Percentiles rank a stretch among this genome's conserved stretches.
These are phyloP conservation scores for Agapetus fuscipes DNA, from an alignment of 2,888 invertebrate species.

Conservation along the genomic window DNA sequence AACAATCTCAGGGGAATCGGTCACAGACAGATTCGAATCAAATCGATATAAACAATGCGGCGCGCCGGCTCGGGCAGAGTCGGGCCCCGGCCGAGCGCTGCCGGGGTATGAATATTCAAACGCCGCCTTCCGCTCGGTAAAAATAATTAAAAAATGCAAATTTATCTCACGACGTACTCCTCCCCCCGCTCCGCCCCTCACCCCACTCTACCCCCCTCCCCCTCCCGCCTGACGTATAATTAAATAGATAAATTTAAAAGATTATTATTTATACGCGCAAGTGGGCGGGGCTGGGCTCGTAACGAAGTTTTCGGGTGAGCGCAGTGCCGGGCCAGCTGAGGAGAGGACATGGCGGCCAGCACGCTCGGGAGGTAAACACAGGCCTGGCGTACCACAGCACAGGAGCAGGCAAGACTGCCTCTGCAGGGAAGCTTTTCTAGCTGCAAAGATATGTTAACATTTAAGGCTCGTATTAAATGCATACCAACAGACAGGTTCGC, in stretches of 20 bases:
- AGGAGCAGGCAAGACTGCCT: too few species aligned
- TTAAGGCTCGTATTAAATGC: too few species aligned
- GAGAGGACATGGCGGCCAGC: too few species aligned
- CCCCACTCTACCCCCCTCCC: slow-evolving; percentile 7
- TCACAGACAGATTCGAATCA: slow-evolving; percentile 5
- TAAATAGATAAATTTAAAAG: slow-evolving; percentile 23
- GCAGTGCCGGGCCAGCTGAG: slow-evolving; percentile 9
- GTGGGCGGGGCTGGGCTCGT: slow-evolving; percentile 21
- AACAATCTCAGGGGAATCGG: not conserved
- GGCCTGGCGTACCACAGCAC: slow-evolving; percentile 2
- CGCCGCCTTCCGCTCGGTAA: slow-evolving; percentile 21
- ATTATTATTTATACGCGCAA: slow-evolving; percentile 22
- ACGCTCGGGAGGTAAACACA: slow-evolving; percentile 18
- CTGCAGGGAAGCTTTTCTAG: too few species aligned
- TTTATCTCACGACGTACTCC: slow-evolving; percentile 20
- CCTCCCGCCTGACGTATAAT: slow-evolving; percentile 18
- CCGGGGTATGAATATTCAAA: slow-evolving; percentile 21
- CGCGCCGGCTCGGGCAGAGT: slow-evolving; percentile 1
- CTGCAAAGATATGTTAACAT: too few species aligned
- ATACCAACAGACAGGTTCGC: too few species aligned
- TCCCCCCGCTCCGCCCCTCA: slow-evolving; percentile 2
- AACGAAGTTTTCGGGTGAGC: slow-evolving; percentile 20
- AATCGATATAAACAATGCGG: slow-evolving; percentile 7
- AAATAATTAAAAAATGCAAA: slow-evolving; percentile 23
- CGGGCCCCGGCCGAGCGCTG: not conserved